These are phyloP conservation scores for Chaenodraco wilsoni DNA, from an alignment of 2,797 vertebrate species.

Conservation along the genomic window DNA sequence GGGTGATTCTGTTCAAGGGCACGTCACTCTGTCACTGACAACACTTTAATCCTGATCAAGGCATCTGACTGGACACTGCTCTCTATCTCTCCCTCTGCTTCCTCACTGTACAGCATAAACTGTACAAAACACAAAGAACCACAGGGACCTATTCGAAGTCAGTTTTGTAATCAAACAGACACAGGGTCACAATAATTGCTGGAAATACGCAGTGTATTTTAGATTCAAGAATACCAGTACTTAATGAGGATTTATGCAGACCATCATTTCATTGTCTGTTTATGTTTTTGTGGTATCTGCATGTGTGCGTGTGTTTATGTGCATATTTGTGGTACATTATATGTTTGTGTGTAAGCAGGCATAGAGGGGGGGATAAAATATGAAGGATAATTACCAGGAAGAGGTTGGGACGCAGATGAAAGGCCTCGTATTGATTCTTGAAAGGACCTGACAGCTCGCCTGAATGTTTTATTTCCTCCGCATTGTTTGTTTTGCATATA, in stretches of 20 bases:
- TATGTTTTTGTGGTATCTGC: conserved; percentile 19
- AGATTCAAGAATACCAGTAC: conserved; percentile 11
- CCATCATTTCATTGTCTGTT: conserved; percentile 14
- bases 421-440: conserved; percentile 84
- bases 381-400: conserved; percentile 87
- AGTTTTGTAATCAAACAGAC: neutral
- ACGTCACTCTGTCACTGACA: conserved; percentile 79
- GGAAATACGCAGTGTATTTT: neutral
- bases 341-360: conserved; percentile 75
- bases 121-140: neutral
- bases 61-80: conserved; percentile 58
- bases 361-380: conserved; percentile 79
- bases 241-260: conserved; percentile 32
- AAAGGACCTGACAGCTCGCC: conserved; percentile 87
- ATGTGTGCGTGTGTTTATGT: conserved; percentile 27
- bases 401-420: conserved; percentile 85
- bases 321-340: conserved; percentile 46
- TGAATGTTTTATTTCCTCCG: conserved; percentile 83
- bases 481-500: conserved; percentile 87
- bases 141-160: neutral
- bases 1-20: conserved; percentile 81
- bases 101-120: conserved; percentile 24
- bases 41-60: conserved; percentile 82
- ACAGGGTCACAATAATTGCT: neutral
- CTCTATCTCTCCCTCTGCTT: neutral